Base-by-base conservation (phyloP, 1,140 invertebrate species). In the Propsilocerus akamusi region DNA sequence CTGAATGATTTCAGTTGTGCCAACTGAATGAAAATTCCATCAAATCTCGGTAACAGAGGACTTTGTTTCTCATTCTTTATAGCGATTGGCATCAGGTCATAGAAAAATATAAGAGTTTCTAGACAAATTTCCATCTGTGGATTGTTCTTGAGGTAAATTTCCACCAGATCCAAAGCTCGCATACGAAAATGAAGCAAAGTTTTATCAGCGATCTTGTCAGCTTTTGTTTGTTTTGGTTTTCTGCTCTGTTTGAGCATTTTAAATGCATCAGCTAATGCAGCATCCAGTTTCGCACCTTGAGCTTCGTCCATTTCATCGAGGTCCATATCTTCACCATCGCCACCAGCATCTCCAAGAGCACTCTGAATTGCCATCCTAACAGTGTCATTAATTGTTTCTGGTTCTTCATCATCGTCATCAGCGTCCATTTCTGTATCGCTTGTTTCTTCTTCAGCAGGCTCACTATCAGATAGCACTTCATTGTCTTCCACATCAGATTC, bases 241-340 rank as follows among this genome's bases (percentile, higher is more conserved):
- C 34, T n/a, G 52, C 73, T 75, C 52, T 78, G 70, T 53, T 72
- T 73, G 49, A 78, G 72, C 49, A 76, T 69, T 57, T 72, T 77
- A 57, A 87, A 86, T 2, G 80, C 81, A 34, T 74, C 72, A 1
- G 77, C 77, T 23, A 87, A 60, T 2, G 78, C 78, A 55, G 74
- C 66, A 57, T 87, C 76, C 4, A 86, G 63, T 53, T 75, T 74
- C 53, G 77, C 75, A 5, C 83, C 83, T 61, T 86, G 79, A 53
- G 76, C 78, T 56, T 87, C 83, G 51, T 71, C 72, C 34, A 88
- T 77, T 53, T 84, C 71, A 58, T 87, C 82, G 14, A 84, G 72
- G 54, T 86, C 81, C 7, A 86, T 67, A 52, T 81, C 82, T 60
- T 81, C 80, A 23, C 73, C 68, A 48, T 82, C 79, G 10, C 62